These are phyloP conservation scores for Lobophora halterata DNA, from an alignment of 2,888 invertebrate genomes.

Conservation along the genomic window DNA sequence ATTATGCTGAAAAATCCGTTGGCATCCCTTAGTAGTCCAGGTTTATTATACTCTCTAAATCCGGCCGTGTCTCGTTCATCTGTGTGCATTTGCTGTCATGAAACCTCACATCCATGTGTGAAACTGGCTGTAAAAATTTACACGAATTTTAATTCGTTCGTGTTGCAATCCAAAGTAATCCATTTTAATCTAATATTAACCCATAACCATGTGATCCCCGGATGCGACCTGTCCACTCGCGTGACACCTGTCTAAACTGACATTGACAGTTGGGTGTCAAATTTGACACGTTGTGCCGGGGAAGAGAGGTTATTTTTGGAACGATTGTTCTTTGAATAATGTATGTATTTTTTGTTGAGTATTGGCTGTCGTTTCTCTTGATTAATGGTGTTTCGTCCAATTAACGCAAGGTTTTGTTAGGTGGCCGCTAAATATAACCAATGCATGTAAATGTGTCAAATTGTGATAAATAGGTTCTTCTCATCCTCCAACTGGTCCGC, in stretches of 20 bases:
- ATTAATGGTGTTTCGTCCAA: conserved; percentile 6
- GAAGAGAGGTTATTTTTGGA: conserved; percentile 28
- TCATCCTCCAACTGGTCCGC: too few relatives aligned
- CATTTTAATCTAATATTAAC: conserved; percentile 24
- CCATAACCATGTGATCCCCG: conserved; percentile 19
- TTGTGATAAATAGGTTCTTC: too few relatives aligned
- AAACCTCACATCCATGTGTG: too few relatives aligned
- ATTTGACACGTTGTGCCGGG: conserved; percentile 40
- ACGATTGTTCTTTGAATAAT: conserved; percentile 18
- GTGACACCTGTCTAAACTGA: conserved; percentile 41
- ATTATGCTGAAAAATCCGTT: too few relatives aligned
- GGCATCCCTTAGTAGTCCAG: too few relatives aligned
- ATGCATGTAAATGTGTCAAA: too few relatives aligned
- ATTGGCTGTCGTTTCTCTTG: conserved; percentile 10
- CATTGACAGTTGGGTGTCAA: conserved; percentile 44
- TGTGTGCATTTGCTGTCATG: too few relatives aligned
- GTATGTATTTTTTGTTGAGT: conserved; percentile 13
- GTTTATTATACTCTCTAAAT: too few relatives aligned
- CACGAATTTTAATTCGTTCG: not conserved
- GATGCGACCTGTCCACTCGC: conserved; percentile 17
- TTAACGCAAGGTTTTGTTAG: conserved; percentile 7
- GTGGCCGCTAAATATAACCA: too few relatives aligned
- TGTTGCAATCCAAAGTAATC: conserved; percentile 14
- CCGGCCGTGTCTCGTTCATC: too few relatives aligned
- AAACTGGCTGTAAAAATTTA: not conserved